These are phyloP conservation scores for Drosophila phalerata DNA, from an alignment of 2,888 invertebrate species.

Conservation along the genomic window DNA sequence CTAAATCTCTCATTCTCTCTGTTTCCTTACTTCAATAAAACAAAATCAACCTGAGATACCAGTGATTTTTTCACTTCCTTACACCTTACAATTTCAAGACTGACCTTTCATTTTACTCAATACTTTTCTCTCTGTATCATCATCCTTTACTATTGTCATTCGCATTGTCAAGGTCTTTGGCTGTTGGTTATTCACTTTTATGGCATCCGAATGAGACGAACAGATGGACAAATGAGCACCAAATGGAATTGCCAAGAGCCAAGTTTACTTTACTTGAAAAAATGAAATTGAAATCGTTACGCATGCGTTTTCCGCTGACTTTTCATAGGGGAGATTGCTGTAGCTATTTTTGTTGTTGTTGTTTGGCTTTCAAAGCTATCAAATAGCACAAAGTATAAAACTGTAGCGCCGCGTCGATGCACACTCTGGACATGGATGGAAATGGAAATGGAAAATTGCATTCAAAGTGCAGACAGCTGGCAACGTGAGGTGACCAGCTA, in stretches of 20 bases:
- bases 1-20: not conserved
- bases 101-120: constrained; percentile 30
- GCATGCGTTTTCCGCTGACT: constrained; percentile 67
- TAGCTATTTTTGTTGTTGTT: constrained; percentile 29
- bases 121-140: not conserved
- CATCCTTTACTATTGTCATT: constrained; percentile 11
- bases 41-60: not conserved
- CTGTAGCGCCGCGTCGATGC: constrained; percentile 21
- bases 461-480: constrained; percentile 57
- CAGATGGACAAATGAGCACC: constrained; percentile 6
- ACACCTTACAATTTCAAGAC: constrained; percentile 13
- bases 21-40: not conserved
- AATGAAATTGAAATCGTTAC: constrained; percentile 80
- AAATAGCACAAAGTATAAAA: constrained; percentile 62
- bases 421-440: constrained; percentile 19
- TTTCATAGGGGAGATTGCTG: constrained; percentile 22
- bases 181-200: constrained; percentile 58
- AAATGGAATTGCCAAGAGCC: constrained; percentile 28
- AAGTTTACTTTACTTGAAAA: constrained; percentile 24
- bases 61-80: not conserved
- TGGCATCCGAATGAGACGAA: constrained; percentile 46
- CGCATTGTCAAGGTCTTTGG: constrained; percentile 63
- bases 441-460: constrained; percentile 62
- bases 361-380: constrained; percentile 63
- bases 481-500: constrained; percentile 68